Evolutionary conservation across 1,140 invertebrate species (phyloP).

Genomic region (Argopecten irradians): DNA sequence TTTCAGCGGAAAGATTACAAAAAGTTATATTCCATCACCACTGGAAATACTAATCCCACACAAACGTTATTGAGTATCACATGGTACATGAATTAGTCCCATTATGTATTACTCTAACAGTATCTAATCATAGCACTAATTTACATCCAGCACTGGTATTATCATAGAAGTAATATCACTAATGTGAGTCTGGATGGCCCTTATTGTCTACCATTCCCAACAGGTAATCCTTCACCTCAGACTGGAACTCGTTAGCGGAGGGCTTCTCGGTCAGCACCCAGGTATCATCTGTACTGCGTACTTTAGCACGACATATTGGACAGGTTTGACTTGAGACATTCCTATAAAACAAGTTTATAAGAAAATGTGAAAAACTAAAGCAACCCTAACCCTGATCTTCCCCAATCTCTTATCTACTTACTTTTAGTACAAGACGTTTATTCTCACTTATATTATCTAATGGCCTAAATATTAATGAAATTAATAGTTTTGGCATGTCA

Average conservation of each 20-base stretch:
- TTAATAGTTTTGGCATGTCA: too few relatives aligned
- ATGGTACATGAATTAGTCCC: too few relatives aligned
- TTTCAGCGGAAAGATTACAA: too few relatives aligned
- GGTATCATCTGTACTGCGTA: constrained; percentile 82
- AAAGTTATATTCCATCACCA: too few relatives aligned
- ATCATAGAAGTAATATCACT: not conserved
- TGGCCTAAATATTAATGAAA: too few relatives aligned
- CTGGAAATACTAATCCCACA: too few relatives aligned
- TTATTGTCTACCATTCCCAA: constrained; percentile 75
- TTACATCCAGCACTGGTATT: not conserved
- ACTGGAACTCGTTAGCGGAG: constrained; percentile 81
- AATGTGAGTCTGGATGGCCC: not conserved
- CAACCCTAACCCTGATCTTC: too few relatives aligned
- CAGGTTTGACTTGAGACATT: constrained; percentile 83
- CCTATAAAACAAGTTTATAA: constrained; percentile 76
- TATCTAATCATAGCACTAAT: not conserved
- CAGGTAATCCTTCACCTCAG: constrained; percentile 79
- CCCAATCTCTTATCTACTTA: too few relatives aligned
- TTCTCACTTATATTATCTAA: too few relatives aligned
- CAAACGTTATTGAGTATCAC: too few relatives aligned
- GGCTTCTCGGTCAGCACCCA: constrained; percentile 84
- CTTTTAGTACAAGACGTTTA: too few relatives aligned
- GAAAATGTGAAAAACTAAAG: too few relatives aligned
- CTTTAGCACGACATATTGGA: constrained; percentile 82
- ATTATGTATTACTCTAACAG: not conserved